Evolutionary conservation across 2,888 invertebrate genomes (phyloP), one percentile per base, ranked within the genome.

Genomic region (Galerucella calmariensis): DNA sequence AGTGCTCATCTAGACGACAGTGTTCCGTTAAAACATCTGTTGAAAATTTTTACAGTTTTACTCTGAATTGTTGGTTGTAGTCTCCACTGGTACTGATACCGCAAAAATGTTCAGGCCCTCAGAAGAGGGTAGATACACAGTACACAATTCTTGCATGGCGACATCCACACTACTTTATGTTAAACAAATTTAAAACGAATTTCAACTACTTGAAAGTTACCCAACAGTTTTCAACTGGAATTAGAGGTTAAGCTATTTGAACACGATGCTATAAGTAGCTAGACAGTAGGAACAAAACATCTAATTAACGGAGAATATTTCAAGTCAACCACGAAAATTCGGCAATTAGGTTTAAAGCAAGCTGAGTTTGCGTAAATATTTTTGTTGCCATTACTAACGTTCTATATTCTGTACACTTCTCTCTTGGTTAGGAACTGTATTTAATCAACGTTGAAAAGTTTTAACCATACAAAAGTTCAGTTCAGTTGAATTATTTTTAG

Each of bases 241-340:
- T 56, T 16, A 9, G 16, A 56, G 20, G 56, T 56, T 16, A 1
- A 56, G 20, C 20, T 56, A 16, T 56, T 16, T 11, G 20, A 56
- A 56, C 56, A 20, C n/a, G 9, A 56, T 63, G 16, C 63, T 63
- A 14, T 44, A 44, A 44, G 2, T 16, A 63, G 48, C 51, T 61
- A 5, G 16, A 27, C 61, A 35, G 24, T 14, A 27, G 1, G 35
- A 51, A 69, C 69, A 69, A 69, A 69, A 69, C 69, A 69, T 62
- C 69, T 62, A 69, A 69, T 69, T 69, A 62, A 69, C 69, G 62
- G 51, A 35, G 69, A 69, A 69, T 69, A 69, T 62, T 69, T 69
- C 62, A 62, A 69, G 62, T 69, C 62, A 51, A 51, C 46, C 61
- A 51, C 51, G 69, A 62, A 69, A 69, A 69, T 69, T 69, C 48